Percentiles rank a stretch among this genome's conserved stretches.
Conservation (phyloP, 2,797 vertebrate genomes). For the Hydrophis major region DNA sequence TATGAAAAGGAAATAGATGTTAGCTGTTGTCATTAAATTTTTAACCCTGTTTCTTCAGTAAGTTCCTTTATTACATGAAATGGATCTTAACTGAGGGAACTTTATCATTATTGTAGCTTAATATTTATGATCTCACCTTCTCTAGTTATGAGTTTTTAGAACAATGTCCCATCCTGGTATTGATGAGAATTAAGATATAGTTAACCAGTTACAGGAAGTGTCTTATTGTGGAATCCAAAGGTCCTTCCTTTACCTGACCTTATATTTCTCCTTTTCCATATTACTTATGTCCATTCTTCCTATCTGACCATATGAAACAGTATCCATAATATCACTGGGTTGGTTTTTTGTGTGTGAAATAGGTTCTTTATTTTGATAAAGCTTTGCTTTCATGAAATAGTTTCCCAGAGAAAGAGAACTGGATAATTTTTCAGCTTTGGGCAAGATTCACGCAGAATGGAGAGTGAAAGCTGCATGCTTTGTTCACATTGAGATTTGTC, state of each 20-base stretch:
- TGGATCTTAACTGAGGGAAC: background rate
- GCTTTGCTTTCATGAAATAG: background rate
- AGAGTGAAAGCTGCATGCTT: background rate
- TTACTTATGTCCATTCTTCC: background rate
- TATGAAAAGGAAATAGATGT: background rate
- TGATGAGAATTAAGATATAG: background rate
- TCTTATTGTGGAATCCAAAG: background rate
- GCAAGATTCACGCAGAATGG: conserved; percentile 4
- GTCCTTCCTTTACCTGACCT: background rate
- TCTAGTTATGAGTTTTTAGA: no score
- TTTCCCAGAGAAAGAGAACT: background rate
- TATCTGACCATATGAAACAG: background rate
- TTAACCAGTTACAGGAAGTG: background rate
- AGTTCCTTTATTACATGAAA: background rate
- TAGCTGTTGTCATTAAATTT: background rate
- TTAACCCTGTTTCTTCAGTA: background rate
- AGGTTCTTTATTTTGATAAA: background rate
- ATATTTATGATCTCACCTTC: background rate
- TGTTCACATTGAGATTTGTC: conserved; percentile 43
- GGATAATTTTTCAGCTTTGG: background rate
- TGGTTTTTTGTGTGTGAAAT: background rate
- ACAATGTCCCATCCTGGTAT: background rate
- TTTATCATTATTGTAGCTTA: background rate
- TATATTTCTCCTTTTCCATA: background rate
- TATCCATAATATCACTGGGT: background rate